phyloP scores from a whole-genome alignment of 2,113 vertebrate species.

The Triplophysa tibetana region DNA sequence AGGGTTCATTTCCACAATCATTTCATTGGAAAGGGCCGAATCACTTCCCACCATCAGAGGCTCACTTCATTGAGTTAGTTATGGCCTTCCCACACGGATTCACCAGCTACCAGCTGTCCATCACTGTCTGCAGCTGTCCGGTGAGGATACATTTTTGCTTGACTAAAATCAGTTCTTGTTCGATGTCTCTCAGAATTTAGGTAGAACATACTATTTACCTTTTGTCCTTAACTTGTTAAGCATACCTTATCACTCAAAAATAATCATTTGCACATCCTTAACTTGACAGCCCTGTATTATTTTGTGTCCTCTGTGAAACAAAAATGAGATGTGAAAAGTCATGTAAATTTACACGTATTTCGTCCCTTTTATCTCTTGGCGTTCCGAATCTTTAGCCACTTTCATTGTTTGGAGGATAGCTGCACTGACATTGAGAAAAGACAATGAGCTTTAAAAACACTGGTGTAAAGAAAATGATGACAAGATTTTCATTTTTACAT shows the following conservation, averaged over 20 bases:
- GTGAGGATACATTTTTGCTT: conserved; percentile 1
- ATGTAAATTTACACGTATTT: no score
- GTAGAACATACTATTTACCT: not conserved
- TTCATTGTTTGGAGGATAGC: no score
- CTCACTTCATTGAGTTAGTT: conserved; percentile 18
- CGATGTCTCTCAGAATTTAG: not conserved
- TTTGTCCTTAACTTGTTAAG: not conserved
- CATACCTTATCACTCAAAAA: no score
- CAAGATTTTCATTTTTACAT: not conserved
- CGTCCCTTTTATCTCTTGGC: no score
- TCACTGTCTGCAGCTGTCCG: conserved; percentile 17
- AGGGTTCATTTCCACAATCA: conserved; percentile 74
- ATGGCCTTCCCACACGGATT: conserved; percentile 18
- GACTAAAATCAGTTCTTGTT: not conserved
- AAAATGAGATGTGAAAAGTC: no score
- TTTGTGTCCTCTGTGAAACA: no score
- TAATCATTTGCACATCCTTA: no score
- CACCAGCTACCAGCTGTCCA: conserved; percentile 26
- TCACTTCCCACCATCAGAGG: conserved; percentile 23
- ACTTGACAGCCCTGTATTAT: no score
- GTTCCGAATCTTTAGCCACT: no score
- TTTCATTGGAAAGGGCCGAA: conserved; percentile 60
- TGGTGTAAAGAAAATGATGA: not conserved
- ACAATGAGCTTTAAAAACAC: no score
- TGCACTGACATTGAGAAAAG: no score